Conservation (phyloP, 2,797 vertebrate genomes). For the Synanceia verrucosa region DNA sequence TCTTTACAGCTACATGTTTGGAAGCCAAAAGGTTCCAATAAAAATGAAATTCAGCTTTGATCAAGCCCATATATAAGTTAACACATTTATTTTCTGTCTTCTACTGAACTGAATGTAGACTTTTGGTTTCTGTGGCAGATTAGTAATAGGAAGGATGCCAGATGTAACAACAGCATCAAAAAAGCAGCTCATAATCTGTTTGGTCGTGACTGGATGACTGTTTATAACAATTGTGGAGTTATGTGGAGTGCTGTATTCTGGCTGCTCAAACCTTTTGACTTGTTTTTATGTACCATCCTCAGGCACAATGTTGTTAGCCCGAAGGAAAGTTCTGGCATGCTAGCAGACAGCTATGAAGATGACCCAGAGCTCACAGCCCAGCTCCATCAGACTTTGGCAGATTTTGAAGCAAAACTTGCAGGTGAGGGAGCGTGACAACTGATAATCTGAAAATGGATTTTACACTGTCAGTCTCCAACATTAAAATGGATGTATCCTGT, state of each 20-base stretch:
- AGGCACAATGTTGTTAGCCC: conserved; percentile 61
- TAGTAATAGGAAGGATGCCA: conserved; percentile 29
- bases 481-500: neutral
- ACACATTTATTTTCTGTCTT: conserved; percentile 38
- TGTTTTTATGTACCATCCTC: conserved; percentile 17
- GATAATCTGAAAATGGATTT: neutral
- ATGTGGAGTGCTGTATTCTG: neutral
- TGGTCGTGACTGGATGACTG: conserved; percentile 17
- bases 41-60: conserved; percentile 51
- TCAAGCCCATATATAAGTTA: conserved; percentile 37
- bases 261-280: conserved; percentile 8
- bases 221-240: conserved; percentile 20
- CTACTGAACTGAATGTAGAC: conserved; percentile 45
- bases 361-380: conserved; percentile 72
- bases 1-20: conserved; percentile 54
- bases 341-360: conserved; percentile 65
- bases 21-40: conserved; percentile 53
- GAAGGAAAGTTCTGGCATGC: conserved; percentile 44
- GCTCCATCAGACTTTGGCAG: conserved; percentile 81
- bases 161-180: conserved; percentile 26
- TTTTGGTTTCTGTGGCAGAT: conserved; percentile 37
- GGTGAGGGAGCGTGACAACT: conserved; percentile 63
- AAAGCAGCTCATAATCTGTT: conserved; percentile 25
- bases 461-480: neutral
- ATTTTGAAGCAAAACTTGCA: conserved; percentile 84